Base-by-base conservation (phyloP, 2,797 vertebrate genomes). In the Mormyrops attenuatus region DNA sequence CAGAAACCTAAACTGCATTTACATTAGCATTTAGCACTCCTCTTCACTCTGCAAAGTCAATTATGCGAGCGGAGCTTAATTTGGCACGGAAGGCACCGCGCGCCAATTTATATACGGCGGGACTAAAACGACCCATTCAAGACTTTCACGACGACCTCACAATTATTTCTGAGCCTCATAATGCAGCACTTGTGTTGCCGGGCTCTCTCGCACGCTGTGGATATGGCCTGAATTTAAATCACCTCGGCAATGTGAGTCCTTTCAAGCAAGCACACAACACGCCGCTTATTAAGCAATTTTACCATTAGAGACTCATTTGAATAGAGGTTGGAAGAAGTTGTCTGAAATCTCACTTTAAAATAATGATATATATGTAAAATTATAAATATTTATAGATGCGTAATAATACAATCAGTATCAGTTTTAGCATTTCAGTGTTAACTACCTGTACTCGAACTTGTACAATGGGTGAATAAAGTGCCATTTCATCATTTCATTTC, bases 191-290 rank as follows among this genome's bases (percentile, higher is more conserved):
- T 60, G 52, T 82, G n/a, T 55, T 34, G n/a, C 30, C 9, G 17
- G 88, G 13, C 15, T 57, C 49, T 26, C 20, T 82, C 63, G 34
- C 50, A 57, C 85, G 8, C 20, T 17, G 47, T 5, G 44, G 73
- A 84, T 13, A 88, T 13, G 53, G 55, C 53, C 53, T 5, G 73
- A 88, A 90, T 90, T 73, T 84, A 30, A 90, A 90, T 90, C 53
- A 87, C 26, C 89, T 6, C 34, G 0, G 5, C 30, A 80, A 38
- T 44, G 69, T 63, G 34, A 5, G 52, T 73, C 50, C 38, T 22
- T 47, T 89, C 30, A 89, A 85, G 41, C n/a, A 26, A 57, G 34
- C 6, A 9, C 49, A 89, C 80, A 49, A 85, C 38, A 44, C 57
- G 2, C 11, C 17, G 9, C 41, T 89, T 63, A 85, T 89, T 63